Evolutionary conservation across 64 coral and sea anemone genomes (phyloP).

Genomic region (Porites lutea): DNA sequence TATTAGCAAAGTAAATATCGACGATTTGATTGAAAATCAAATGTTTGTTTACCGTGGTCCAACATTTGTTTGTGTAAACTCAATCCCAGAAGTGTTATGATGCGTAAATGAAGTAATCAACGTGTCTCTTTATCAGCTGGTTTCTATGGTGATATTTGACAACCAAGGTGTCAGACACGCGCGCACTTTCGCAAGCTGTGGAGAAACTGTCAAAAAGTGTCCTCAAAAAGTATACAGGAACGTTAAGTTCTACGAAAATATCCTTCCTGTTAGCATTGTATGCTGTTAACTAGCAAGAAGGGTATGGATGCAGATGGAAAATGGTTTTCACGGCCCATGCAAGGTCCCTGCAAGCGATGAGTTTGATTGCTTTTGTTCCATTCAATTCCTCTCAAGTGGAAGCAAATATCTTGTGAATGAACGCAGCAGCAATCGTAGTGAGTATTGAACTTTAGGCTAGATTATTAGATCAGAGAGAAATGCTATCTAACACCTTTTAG

Average conservation of each 20-base stretch:
- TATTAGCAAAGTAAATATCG: too few species aligned
- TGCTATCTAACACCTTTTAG: slow-evolving; percentile 1
- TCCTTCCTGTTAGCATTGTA: neutral
- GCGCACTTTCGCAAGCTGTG: neutral
- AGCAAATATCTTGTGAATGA: neutral
- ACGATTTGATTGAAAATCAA: too few species aligned
- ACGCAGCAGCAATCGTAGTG: neutral
- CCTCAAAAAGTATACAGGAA: neutral
- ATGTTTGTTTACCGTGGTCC: neutral
- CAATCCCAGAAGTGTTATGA: neutral
- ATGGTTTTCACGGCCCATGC: neutral
- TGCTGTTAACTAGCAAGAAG: neutral
- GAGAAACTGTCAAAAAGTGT: neutral
- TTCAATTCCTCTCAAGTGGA: neutral
- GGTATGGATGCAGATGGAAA: too few species aligned
- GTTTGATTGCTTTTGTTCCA: slow-evolving; percentile 17
- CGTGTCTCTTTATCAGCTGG: neutral
- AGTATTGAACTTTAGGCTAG: neutral
- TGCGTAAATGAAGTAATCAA: neutral
- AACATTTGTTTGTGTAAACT: slow-evolving; percentile 5
- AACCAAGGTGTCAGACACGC: neutral
- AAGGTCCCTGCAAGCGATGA: neutral
- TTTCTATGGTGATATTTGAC: slow-evolving; percentile 25
- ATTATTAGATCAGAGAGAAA: slow-evolving; percentile 3
- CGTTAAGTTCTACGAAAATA: neutral